Conservation (phyloP, 2,888 invertebrate genomes). For the Hofmannophila pseudospretella region DNA sequence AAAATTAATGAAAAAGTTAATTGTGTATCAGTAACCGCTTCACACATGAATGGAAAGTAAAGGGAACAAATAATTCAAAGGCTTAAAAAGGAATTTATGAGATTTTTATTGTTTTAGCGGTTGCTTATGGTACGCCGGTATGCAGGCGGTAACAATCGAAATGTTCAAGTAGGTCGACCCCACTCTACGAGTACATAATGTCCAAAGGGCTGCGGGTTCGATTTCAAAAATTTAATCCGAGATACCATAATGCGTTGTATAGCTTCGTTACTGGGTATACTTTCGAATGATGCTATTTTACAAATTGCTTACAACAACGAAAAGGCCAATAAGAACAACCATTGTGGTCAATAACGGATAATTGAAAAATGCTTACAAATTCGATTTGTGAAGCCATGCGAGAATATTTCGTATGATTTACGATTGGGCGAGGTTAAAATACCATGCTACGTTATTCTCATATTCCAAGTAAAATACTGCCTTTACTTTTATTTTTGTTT, state of each 20-base stretch:
- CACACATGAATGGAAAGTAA: conserved; percentile 14
- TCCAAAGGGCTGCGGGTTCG: conserved; percentile 38
- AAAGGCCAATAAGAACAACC: conserved; percentile 62
- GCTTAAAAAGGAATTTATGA: conserved; percentile 25
- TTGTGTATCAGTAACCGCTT: conserved; percentile 7
- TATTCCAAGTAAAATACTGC: conserved; percentile 35
- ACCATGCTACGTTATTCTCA: conserved; percentile 34
- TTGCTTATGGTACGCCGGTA: conserved; percentile 42
- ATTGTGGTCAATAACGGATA: conserved; percentile 73
- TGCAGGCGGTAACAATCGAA: conserved; percentile 53
- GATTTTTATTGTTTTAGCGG: conserved; percentile 49
- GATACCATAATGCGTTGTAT: conserved; percentile 19
- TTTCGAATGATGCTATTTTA: conserved; percentile 22
- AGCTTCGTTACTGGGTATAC: conserved; percentile 20
- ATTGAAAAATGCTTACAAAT: conserved; percentile 74
- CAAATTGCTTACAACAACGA: conserved; percentile 61
- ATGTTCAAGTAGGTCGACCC: conserved; percentile 53
- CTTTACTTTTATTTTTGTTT: conserved; percentile 19
- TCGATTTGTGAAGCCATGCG: conserved; percentile 61
- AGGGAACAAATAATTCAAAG: conserved; percentile 17
- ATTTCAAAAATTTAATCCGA: conserved; percentile 22
- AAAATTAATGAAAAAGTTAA: conserved; percentile 7
- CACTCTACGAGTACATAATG: too few species aligned
- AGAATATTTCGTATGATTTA: conserved; percentile 63
- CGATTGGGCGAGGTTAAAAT: conserved; percentile 47